These are phyloP conservation scores for Oscheius sp. DNA, from an alignment of 2,888 invertebrate species.

Conservation along the genomic window DNA sequence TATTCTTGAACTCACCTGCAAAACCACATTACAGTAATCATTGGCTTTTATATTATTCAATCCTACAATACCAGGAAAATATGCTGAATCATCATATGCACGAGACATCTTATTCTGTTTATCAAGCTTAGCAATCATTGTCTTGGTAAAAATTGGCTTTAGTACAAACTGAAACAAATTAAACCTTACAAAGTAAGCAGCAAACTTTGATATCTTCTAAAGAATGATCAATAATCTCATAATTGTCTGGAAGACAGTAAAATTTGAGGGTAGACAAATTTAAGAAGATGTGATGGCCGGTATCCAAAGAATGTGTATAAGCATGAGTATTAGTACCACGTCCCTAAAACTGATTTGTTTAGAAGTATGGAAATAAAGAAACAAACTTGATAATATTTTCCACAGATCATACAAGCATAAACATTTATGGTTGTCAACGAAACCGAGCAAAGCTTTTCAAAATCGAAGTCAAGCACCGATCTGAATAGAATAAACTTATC, in stretches of 20 bases:
- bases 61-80: conserved; percentile 94
- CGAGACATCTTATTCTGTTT: conserved; percentile 84
- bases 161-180: conserved; percentile 83
- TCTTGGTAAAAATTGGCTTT: conserved; percentile 91
- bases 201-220: conserved; percentile 88
- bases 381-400: conserved; percentile 88
- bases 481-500: conserved; percentile 63
- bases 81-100: conserved; percentile 88
- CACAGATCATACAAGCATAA: conserved; percentile 98
- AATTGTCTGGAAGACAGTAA: conserved; percentile 98
- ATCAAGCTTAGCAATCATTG: conserved; percentile 81
- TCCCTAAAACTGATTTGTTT: conserved; percentile 78
- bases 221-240: conserved; percentile 95
- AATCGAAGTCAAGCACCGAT: conserved; percentile 96
- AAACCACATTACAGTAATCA: conserved; percentile 98
- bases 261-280: conserved; percentile 96
- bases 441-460: conserved; percentile 97
- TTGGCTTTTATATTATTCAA: conserved; percentile 99
- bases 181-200: not conserved
- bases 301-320: conserved; percentile 97
- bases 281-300: conserved; percentile 92
- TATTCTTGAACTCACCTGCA: conserved; percentile 81
- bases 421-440: conserved; percentile 98
- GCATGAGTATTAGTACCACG: conserved; percentile 97
- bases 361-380: not conserved